Base-by-base conservation (phyloP, 2,797 vertebrate species). In the Catostomus latipinnis region DNA sequence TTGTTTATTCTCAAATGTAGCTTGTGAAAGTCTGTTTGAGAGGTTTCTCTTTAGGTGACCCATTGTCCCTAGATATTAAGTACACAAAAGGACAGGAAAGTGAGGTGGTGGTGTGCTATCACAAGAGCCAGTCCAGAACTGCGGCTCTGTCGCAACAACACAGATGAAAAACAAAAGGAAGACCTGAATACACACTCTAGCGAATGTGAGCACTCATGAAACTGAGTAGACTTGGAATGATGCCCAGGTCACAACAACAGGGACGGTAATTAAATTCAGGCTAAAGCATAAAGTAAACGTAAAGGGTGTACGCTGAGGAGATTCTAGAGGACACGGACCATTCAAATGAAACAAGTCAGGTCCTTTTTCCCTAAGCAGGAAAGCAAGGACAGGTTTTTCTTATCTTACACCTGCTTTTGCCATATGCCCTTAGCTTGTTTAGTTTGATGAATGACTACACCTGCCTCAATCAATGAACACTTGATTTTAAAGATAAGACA, bases 21-120 rank as follows among this genome's bases (percentile, higher is more conserved):
- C 14, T n/a, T 45, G 62, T 46, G 34, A 73, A 12, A 56, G 61
- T 80, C 50, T 68, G 18, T 71, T 71, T 71, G 58, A 52, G 45
- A 54, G 16, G 22, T 63, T 67, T 58, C 54, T 60, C 48, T 49
- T 65, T 6, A 66, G n/a, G 34, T 67, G 54, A 65, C 6, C 12
- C 45, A 56, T 57, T 74, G 52, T 66, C 70, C 73, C 57, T 46
- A n/a, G 1, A 58, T 0, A 46, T 12, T 46, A 18, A 58, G 12
- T 6, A 49, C 16, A 61, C 80, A 73, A 82, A 54, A 6, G 48
- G 62, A 45, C 52, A 82, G 81, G 81, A 85, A 85, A 77, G 78
- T 73, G 74, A 81, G 54, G 61, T 65, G 16, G 65, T 52, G 49
- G 18, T 62, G 2, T 14, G 34, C 56, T 48, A 71, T 76, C 61